Evolutionary conservation across 1,140 invertebrate genomes (phyloP).

Genomic region (Cecropterus lyciades): DNA sequence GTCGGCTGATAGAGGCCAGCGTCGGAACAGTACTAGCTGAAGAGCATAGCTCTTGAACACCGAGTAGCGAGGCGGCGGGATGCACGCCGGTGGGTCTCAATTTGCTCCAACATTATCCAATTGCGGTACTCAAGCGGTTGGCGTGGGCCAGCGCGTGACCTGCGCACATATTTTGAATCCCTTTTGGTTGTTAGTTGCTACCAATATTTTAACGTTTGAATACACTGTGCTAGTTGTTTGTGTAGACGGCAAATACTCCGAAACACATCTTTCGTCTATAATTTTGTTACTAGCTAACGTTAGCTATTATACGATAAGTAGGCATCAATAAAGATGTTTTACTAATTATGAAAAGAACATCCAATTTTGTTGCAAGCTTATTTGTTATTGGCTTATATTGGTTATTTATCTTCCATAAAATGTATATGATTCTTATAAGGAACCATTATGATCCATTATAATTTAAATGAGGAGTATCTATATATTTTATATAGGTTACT

Average conservation of each 20-base stretch:
- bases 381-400: too few species aligned
- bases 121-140: slow-evolving; percentile 74
- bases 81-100: slow-evolving; percentile 73
- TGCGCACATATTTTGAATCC: slow-evolving; percentile 60
- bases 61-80: slow-evolving; percentile 57
- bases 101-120: slow-evolving; percentile 79
- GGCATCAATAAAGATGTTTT: too few species aligned
- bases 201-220: slow-evolving; percentile 25
- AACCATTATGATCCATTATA: slow-evolving; percentile 38
- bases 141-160: slow-evolving; percentile 79
- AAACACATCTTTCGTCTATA: too few species aligned
- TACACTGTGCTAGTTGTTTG: background rate
- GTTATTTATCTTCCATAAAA: too few species aligned
- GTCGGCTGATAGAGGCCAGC: slow-evolving; percentile 67
- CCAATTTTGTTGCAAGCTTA: too few species aligned
- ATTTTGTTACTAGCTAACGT: too few species aligned
- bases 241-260: too few species aligned
- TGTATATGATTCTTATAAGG: slow-evolving; percentile 22
- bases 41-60: slow-evolving; percentile 65
- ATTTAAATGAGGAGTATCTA: slow-evolving; percentile 28
- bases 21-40: slow-evolving; percentile 50
- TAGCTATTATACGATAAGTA: too few species aligned
- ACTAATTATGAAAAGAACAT: too few species aligned
- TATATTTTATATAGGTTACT: slow-evolving; percentile 58
- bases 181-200: slow-evolving; percentile 30